These are phyloP conservation scores for Rhincodon typus DNA, from an alignment of 2,797 vertebrate genomes.

Conservation along the genomic window DNA sequence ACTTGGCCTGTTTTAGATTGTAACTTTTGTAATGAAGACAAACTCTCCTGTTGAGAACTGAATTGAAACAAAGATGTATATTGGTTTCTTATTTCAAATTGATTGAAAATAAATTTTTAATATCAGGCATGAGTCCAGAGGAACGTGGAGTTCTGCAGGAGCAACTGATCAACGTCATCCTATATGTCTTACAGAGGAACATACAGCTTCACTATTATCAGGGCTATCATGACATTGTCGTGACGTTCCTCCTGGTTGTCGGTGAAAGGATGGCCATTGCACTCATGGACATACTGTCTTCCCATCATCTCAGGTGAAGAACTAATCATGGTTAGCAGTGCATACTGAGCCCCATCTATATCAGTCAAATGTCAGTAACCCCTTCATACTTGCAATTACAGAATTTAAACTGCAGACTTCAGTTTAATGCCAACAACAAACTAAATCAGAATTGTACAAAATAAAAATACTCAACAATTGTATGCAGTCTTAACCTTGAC, in stretches of 20 bases:
- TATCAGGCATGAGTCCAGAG: conserved; percentile 60
- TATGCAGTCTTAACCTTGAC: too few species aligned
- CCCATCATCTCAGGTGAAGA: conserved; percentile 69
- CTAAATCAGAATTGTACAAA: too few species aligned
- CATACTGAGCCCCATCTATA: background rate
- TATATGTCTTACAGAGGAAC: conserved; percentile 60
- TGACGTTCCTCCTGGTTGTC: conserved; percentile 67
- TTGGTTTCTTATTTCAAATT: background rate
- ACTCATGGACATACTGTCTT: conserved; percentile 69
- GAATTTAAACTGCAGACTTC: too few species aligned
- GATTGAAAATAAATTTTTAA: background rate
- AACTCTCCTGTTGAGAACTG: background rate
- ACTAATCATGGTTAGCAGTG: background rate
- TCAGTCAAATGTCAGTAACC: background rate
- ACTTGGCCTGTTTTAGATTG: background rate
- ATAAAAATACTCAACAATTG: too few species aligned
- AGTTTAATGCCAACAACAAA: too few species aligned
- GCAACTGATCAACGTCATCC: conserved; percentile 67
- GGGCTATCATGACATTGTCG: conserved; percentile 72
- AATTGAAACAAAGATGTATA: background rate
- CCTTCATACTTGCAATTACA: too few species aligned
- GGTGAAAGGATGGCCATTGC: conserved; percentile 65
- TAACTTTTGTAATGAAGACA: background rate
- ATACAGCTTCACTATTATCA: conserved; percentile 76
- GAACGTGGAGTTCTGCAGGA: conserved; percentile 67